Evolutionary conservation across 1,140 invertebrate genomes (phyloP).

Genomic region (Paraescarpia echinospica): DNA sequence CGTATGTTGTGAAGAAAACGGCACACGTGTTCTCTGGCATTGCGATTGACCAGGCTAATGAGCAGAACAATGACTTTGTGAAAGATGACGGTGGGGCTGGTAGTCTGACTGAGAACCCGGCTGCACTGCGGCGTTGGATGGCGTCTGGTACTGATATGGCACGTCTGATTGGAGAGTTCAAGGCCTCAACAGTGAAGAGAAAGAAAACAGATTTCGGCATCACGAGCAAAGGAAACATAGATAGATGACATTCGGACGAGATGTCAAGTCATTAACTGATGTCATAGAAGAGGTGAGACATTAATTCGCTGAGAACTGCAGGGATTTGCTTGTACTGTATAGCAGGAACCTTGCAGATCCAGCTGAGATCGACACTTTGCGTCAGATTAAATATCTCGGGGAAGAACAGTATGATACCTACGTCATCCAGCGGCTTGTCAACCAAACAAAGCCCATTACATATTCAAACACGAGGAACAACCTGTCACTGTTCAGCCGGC

Average conservation of each 20-base stretch:
- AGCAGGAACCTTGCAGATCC: conserved; percentile 1
- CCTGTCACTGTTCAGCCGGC: conserved; percentile 14
- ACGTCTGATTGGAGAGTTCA: background rate
- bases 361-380: background rate
- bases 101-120: too few species aligned
- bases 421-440: background rate
- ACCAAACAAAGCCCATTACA: conserved; percentile 1
- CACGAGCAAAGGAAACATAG: background rate
- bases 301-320: background rate
- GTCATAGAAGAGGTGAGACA: conserved; percentile 8
- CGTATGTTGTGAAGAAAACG: conserved; percentile 18
- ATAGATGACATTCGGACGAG: background rate
- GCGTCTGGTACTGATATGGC: background rate
- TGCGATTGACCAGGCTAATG: conserved; percentile 35
- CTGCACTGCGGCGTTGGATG: conserved; percentile 2
- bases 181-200: background rate
- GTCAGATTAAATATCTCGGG: background rate
- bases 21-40: conserved; percentile 30
- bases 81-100: background rate
- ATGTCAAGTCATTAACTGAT: background rate
- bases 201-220: background rate
- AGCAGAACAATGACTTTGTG: conserved; percentile 28
- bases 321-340: background rate
- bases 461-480: background rate
- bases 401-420: background rate